phyloP scores from a whole-genome alignment of 2,113 vertebrate species.

The Cygnus atratus region DNA sequence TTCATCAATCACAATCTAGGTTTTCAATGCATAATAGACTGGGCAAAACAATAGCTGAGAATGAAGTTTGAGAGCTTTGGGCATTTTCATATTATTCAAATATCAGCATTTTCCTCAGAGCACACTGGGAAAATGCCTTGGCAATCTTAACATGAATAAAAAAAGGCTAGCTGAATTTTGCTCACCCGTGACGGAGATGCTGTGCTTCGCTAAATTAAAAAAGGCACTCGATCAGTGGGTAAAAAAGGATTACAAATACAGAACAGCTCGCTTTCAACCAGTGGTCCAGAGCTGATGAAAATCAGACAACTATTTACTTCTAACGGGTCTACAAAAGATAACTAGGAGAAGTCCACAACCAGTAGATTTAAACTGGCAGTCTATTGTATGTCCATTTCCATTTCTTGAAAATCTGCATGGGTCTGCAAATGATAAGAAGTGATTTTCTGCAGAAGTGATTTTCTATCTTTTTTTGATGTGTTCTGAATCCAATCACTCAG shows the following conservation, averaged over 20 bases:
- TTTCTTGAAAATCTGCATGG: background rate
- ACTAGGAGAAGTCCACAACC: background rate
- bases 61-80: constrained; percentile 32
- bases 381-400: background rate
- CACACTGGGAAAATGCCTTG: constrained; percentile 15
- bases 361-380: background rate
- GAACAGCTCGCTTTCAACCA: background rate
- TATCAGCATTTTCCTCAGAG: background rate
- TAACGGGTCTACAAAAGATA: background rate
- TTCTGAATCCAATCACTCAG: background rate
- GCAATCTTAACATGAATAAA: background rate
- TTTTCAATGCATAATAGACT: constrained; percentile 47
- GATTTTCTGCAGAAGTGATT: background rate
- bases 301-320: background rate
- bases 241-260: background rate
- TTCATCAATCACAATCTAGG: constrained; percentile 34
- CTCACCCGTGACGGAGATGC: background rate
- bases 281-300: background rate
- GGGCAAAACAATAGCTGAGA: constrained; percentile 55
- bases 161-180: constrained; percentile 19
- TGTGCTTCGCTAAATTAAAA: background rate
- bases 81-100: constrained; percentile 32
- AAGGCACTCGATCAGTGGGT: background rate
- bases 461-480: background rate
- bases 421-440: background rate